These are phyloP conservation scores for Rhadina sibilatrix DNA, from an alignment of 2,113 vertebrate genomes.

Conservation along the genomic window DNA sequence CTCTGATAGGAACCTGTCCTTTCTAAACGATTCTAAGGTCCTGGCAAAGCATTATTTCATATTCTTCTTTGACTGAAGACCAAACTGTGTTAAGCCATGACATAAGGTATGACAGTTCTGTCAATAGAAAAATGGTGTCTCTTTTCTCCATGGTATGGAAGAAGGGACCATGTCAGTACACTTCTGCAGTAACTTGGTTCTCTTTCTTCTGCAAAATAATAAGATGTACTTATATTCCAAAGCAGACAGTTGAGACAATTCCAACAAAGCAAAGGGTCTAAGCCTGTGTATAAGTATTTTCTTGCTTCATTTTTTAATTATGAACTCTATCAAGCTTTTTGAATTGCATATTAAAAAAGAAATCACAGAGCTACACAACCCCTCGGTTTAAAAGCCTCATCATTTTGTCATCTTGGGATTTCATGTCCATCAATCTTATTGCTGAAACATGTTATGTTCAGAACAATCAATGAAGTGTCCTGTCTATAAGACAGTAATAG, in stretches of 20 bases:
- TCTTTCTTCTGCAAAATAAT: neutral
- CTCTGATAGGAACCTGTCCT: too few species aligned
- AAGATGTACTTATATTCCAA: neutral
- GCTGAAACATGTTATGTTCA: constrained; percentile 13
- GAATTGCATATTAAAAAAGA: neutral
- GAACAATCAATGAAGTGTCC: constrained; percentile 52
- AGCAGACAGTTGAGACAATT: neutral
- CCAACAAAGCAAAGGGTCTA: neutral
- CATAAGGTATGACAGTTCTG: neutral
- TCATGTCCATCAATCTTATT: constrained; percentile 3
- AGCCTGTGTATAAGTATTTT: neutral
- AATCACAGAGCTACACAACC: neutral
- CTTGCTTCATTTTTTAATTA: neutral
- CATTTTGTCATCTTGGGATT: constrained; percentile 1
- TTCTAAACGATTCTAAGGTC: too few species aligned
- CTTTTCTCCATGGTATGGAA: neutral
- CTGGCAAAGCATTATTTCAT: too few species aligned
- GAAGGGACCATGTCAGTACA: neutral
- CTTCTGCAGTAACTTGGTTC: neutral
- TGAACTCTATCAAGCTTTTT: neutral
- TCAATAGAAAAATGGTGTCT: neutral
- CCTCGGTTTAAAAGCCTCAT: neutral
- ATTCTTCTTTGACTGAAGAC: too few species aligned
- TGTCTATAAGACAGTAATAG: constrained; percentile 15
- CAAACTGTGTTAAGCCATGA: too few species aligned